Conservation (phyloP, 2,113 vertebrate genomes). For the Equus przewalskii region DNA sequence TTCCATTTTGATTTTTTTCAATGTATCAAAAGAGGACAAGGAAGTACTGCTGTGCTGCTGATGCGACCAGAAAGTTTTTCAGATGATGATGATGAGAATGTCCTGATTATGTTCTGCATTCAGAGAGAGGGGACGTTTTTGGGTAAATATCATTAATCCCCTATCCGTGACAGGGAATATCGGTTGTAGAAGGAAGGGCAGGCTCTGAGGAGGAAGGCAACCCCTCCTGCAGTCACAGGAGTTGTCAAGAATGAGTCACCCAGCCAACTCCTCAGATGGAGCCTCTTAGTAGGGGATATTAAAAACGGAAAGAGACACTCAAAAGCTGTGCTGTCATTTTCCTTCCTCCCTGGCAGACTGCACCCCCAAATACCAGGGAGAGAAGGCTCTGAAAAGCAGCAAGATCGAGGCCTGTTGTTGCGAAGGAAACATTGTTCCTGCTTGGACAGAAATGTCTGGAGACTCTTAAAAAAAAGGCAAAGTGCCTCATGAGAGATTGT, state of each 20-base stretch:
- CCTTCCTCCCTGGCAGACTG: neutral
- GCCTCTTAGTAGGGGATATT: neutral
- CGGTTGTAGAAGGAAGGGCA: neutral
- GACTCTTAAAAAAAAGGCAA: neutral
- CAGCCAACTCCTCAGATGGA: fast-evolving
- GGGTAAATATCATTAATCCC: neutral
- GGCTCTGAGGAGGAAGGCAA: neutral
- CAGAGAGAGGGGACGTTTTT: neutral
- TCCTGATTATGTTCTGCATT: neutral
- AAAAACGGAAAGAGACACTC: neutral
- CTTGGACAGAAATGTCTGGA: neutral
- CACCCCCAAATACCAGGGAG: neutral
- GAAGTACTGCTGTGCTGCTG: neutral
- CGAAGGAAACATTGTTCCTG: neutral
- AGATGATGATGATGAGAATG: neutral
- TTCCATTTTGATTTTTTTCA: neutral
- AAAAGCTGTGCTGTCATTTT: no score
- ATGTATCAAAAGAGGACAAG: neutral
- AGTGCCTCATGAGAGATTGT: neutral
- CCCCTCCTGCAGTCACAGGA: fast-evolving
- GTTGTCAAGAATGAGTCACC: neutral
- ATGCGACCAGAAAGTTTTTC: neutral
- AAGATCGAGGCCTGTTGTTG: fast-evolving
- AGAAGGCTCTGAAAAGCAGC: no score
- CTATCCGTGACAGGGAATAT: neutral